Percentiles rank a stretch among this genome's conserved stretches.
Evolutionary conservation across 2,113 vertebrate genomes (phyloP).

Genomic region (Drymodes brunneopygia): DNA sequence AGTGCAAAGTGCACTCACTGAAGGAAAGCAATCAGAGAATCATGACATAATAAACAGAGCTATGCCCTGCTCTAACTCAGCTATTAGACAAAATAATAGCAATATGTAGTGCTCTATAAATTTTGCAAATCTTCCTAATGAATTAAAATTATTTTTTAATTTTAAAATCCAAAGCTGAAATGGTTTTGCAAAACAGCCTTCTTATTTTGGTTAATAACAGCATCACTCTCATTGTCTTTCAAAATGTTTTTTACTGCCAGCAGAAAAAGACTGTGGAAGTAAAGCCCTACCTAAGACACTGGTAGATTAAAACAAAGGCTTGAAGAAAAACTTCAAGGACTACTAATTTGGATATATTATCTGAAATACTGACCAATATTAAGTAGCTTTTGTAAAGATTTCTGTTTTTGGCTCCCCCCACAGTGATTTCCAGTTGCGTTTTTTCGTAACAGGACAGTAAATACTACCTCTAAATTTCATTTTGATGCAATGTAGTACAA

Average conservation of each 20-base stretch:
- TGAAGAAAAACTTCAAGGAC: not conserved
- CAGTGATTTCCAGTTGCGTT: not conserved
- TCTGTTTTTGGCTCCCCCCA: not conserved
- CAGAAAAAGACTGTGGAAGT: not conserved
- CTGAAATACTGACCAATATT: not conserved
- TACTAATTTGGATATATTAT: not conserved
- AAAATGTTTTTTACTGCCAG: not conserved
- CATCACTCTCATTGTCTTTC: not conserved
- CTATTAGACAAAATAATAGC: not conserved
- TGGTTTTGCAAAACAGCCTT: not conserved
- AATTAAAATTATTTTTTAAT: not conserved
- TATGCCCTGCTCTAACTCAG: not conserved
- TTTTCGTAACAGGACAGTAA: not conserved
- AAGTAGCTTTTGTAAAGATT: not conserved
- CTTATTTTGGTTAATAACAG: not conserved
- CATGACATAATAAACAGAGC: not conserved
- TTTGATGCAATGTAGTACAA: not conserved
- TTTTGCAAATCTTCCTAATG: not conserved
- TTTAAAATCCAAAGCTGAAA: not conserved
- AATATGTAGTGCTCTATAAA: not conserved
- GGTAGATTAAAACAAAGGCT: not conserved
- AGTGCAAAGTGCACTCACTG: not conserved
- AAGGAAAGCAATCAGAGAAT: not conserved
- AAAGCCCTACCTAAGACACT: not conserved
- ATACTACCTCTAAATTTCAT: not conserved